Percentiles rank a stretch among this genome's conserved stretches.
Evolutionary conservation across 2,888 invertebrate genomes (phyloP).

Genomic region (Heteropelma amictum): DNA sequence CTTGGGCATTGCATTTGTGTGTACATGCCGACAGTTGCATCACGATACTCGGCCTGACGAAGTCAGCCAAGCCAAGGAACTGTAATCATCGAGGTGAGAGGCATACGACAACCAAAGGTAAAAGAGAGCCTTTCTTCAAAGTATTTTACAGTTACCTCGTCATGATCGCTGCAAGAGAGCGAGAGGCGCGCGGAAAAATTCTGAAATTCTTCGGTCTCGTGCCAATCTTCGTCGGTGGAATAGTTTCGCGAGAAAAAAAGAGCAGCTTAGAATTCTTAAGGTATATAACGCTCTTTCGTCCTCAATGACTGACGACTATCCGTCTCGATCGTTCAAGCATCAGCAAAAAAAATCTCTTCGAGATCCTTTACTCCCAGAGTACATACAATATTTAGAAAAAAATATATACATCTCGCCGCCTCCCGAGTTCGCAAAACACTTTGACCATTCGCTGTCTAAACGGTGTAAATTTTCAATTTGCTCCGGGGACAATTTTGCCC

Average conservation of each 20-base stretch:
- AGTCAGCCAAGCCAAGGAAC: slow-evolving; percentile 45
- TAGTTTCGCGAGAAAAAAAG: slow-evolving; percentile 4
- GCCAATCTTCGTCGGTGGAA: slow-evolving; percentile 39
- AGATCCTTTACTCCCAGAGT: slow-evolving; percentile 20
- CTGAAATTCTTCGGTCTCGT: slow-evolving; percentile 52
- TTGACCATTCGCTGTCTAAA: background rate
- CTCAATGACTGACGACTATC: background rate
- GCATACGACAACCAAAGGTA: slow-evolving; percentile 49
- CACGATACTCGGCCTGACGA: slow-evolving; percentile 27
- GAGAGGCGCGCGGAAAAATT: slow-evolving; percentile 33
- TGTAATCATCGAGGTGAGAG: slow-evolving; percentile 50
- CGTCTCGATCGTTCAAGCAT: slow-evolving; percentile 2
- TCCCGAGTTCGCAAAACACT: slow-evolving; percentile 21
- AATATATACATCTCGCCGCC: background rate
- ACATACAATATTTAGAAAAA: slow-evolving; percentile 11
- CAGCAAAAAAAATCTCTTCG: slow-evolving; percentile 37
- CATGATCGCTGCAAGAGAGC: slow-evolving; percentile 35
- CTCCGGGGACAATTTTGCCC: background rate
- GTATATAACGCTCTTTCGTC: too few species aligned
- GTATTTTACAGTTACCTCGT: slow-evolving; percentile 45
- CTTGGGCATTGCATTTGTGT: background rate
- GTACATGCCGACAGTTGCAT: background rate
- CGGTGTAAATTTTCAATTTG: background rate
- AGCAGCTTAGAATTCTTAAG: slow-evolving; percentile 13
- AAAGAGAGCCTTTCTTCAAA: slow-evolving; percentile 45